These are phyloP conservation scores for Boloria selene DNA, from an alignment of 2,888 invertebrate genomes.

Conservation along the genomic window DNA sequence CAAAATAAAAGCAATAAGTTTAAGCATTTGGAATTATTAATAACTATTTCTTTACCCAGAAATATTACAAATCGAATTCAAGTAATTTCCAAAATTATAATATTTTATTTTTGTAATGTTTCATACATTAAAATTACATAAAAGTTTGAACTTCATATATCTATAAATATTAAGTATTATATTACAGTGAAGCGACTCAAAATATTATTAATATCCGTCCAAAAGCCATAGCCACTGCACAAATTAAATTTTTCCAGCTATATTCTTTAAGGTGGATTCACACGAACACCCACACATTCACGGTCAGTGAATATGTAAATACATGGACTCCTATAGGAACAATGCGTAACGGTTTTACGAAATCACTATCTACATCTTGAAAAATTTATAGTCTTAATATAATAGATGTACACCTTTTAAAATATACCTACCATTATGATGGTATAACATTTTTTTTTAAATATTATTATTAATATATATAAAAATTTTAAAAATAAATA, in stretches of 20 bases:
- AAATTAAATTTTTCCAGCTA: conserved; percentile 64
- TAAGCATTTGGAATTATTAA: conserved; percentile 16
- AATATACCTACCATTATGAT: background rate
- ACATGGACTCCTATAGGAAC: conserved; percentile 52
- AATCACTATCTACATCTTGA: conserved; percentile 37
- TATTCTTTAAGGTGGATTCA: conserved; percentile 71
- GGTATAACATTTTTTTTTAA: no score
- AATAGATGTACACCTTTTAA: background rate
- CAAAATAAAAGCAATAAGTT: conserved; percentile 43
- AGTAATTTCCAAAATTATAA: no score
- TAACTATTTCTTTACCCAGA: background rate
- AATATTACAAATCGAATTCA: no score
- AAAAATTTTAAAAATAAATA: background rate
- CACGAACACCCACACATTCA: conserved; percentile 73
- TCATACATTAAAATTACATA: no score
- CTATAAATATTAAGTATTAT: no score
- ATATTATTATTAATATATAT: background rate
- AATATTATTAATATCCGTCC: conserved; percentile 9
- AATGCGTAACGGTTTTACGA: conserved; percentile 49
- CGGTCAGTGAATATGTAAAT: conserved; percentile 79
- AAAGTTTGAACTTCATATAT: no score
- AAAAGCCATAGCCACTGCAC: conserved; percentile 55
- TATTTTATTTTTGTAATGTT: no score
- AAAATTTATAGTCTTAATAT: conserved; percentile 28
- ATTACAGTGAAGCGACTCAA: background rate